Conservation (phyloP, 2,113 vertebrate genomes). For the Oncorhynchus gorbuscha region DNA sequence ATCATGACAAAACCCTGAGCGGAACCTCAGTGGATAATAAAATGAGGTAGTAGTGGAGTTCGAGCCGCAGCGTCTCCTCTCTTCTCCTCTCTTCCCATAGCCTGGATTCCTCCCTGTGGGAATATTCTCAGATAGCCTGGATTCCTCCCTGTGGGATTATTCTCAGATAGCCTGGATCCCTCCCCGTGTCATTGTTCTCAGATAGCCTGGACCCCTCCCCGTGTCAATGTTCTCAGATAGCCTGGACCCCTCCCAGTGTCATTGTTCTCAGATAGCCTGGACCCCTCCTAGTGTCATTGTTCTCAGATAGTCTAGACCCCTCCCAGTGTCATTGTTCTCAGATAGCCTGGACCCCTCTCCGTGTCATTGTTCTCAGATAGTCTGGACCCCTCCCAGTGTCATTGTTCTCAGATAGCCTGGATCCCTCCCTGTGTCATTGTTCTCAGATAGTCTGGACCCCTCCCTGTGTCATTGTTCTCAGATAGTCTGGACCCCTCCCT, state of each 20-base stretch:
- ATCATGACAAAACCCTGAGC: background rate
- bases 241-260: slow-evolving; percentile 8
- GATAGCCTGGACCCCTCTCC: no score
- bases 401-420: slow-evolving; percentile 16
- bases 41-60: background rate
- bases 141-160: slow-evolving; percentile 1
- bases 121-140: slow-evolving; percentile 15
- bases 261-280: no score
- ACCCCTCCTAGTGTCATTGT: no score
- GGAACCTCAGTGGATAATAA: background rate
- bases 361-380: slow-evolving; percentile 4
- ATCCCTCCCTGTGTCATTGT: slow-evolving; percentile 11
- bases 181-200: background rate
- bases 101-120: background rate
- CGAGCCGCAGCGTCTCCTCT: no score
- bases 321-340: no score
- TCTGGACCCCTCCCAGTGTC: background rate
- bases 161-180: slow-evolving; percentile 4
- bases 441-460: no score
- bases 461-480: no score
- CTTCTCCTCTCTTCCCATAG: background rate
- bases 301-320: background rate
- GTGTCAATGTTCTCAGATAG: background rate
- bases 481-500: no score
- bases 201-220: background rate